Evolutionary conservation across 2,113 vertebrate species (phyloP).

Genomic region (Butastur rufipennis): DNA sequence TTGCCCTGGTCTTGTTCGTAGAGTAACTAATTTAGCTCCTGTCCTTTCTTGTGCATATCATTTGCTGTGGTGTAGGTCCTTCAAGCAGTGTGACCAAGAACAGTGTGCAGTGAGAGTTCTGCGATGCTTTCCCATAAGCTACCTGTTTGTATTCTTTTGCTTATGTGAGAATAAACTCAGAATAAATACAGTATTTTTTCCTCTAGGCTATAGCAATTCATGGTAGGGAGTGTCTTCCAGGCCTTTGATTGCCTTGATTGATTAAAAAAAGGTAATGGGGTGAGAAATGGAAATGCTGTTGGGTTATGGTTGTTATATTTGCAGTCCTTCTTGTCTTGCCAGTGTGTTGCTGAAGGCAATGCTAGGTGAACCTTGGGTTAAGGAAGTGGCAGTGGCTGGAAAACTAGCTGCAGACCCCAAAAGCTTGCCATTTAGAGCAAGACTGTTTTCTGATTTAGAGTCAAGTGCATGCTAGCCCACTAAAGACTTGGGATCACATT

Average conservation of each 20-base stretch:
- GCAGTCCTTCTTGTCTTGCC: neutral
- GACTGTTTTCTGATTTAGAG: neutral
- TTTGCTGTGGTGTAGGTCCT: neutral
- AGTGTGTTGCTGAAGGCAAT: neutral
- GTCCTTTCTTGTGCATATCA: neutral
- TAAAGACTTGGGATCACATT: neutral
- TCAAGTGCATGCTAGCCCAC: neutral
- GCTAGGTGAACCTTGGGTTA: neutral
- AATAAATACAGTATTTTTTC: neutral
- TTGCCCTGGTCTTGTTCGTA: neutral
- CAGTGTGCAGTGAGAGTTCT: neutral
- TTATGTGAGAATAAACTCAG: neutral
- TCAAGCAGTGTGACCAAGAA: neutral
- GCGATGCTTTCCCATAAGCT: neutral
- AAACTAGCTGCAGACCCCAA: neutral
- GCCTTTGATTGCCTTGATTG: neutral
- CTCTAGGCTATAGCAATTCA: neutral
- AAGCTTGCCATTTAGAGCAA: neutral
- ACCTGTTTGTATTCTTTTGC: neutral
- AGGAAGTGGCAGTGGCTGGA: neutral
- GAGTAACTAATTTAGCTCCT: neutral
- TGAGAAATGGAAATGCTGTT: neutral
- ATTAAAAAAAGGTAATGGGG: neutral
- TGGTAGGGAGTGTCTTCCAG: neutral
- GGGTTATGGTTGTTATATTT: neutral